These are phyloP conservation scores for Motacilla tschutschensis DNA, from an alignment of 2,113 vertebrate genomes.

Conservation along the genomic window DNA sequence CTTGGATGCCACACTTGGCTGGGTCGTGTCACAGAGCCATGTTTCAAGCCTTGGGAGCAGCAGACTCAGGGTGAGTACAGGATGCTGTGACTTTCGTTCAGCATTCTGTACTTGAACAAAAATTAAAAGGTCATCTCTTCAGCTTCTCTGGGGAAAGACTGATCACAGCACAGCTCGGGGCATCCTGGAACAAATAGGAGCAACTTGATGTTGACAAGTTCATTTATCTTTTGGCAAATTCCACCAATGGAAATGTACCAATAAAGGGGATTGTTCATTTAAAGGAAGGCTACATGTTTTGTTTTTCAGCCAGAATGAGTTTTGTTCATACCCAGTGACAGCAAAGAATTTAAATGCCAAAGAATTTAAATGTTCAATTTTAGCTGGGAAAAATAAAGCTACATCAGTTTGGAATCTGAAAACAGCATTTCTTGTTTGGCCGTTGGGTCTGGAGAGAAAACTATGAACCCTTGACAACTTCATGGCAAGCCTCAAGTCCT, in stretches of 20 bases:
- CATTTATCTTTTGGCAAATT: constrained; percentile 22
- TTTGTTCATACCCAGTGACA: not conserved
- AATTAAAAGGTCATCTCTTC: constrained; percentile 23
- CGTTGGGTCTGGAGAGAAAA: not conserved
- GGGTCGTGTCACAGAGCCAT: not conserved
- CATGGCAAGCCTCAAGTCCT: not conserved
- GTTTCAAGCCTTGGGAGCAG: not conserved
- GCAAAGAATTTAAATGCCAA: not conserved
- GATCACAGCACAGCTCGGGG: not conserved
- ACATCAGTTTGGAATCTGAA: not conserved
- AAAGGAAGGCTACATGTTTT: not conserved
- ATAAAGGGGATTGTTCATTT: not conserved
- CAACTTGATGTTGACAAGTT: not conserved
- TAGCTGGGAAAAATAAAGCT: not conserved
- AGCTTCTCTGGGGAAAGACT: not conserved
- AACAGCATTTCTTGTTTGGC: not conserved
- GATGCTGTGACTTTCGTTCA: not conserved
- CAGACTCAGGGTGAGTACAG: not conserved
- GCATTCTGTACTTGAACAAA: not conserved
- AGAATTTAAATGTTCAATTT: not conserved
- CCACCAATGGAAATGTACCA: not conserved
- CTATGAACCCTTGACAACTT: accelerated
- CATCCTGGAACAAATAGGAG: not conserved
- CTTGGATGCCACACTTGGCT: not conserved
- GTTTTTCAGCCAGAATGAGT: not conserved